Conservation (phyloP, 2,797 vertebrate species). For the Falco cherrug region DNA sequence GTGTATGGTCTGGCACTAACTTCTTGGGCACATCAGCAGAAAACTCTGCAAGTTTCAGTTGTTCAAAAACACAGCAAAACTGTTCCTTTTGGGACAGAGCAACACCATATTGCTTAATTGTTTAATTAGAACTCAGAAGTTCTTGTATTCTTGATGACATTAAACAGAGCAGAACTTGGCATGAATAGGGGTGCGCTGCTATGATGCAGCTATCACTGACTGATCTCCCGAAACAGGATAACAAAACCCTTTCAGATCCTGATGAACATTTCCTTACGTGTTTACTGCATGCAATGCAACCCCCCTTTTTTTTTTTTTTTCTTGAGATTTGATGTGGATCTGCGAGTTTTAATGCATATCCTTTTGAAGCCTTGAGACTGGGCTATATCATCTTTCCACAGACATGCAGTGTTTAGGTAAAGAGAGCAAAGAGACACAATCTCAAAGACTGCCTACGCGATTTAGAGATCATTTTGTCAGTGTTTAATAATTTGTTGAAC, state of each 20-base stretch:
- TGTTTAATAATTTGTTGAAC: not conserved
- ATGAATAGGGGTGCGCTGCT: not conserved
- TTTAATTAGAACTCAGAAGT: not conserved
- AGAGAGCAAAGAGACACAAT: not conserved
- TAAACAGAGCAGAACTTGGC: not conserved
- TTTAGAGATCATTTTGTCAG: not conserved
- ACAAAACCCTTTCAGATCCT: not conserved
- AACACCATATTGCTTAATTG: not conserved
- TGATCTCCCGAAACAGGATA: not conserved
- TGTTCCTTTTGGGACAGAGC: not conserved
- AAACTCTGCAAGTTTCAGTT: not conserved
- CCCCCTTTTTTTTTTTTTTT: not conserved
- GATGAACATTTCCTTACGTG: not conserved
- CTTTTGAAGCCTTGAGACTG: not conserved
- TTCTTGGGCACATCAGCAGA: not conserved
- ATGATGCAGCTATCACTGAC: not conserved
- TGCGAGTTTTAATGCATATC: fast-evolving
- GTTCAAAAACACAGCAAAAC: not conserved
- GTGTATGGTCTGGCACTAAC: not conserved
- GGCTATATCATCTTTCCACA: not conserved
- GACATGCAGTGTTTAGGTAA: not conserved
- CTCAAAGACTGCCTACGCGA: not conserved
- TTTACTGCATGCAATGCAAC: not conserved
- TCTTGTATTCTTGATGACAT: fast-evolving
- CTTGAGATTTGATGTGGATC: not conserved